Evolutionary conservation across 2,113 vertebrate genomes (phyloP).

Genomic region (Notothenia rossii): DNA sequence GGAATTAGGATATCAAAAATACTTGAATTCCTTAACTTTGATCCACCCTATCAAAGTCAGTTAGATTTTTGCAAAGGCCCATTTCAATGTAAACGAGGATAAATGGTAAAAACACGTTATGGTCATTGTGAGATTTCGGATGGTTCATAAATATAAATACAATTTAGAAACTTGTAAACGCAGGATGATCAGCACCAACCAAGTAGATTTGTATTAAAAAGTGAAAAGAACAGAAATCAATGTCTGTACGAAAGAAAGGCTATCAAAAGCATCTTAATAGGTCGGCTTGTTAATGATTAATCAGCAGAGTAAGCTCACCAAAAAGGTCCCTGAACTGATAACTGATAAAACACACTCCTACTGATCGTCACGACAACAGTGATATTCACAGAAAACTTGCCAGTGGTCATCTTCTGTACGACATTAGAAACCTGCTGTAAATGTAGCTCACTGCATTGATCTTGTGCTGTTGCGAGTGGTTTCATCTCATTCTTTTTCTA

Average conservation of each 20-base stretch:
- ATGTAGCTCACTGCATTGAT: not conserved
- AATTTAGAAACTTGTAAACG: too few relatives aligned
- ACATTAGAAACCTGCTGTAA: not conserved
- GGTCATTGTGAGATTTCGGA: too few relatives aligned
- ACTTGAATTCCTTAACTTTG: too few relatives aligned
- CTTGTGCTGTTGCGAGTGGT: rapidly evolving
- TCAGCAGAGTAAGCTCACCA: not conserved
- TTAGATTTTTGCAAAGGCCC: too few relatives aligned
- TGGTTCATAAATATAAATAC: too few relatives aligned
- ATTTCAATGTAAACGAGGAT: too few relatives aligned
- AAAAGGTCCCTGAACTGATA: not conserved
- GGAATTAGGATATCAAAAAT: too few relatives aligned
- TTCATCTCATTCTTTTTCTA: not conserved
- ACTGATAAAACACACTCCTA: not conserved
- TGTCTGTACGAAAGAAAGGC: not conserved
- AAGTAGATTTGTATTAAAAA: not conserved
- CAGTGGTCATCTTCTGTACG: not conserved
- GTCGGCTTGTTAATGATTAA: not conserved
- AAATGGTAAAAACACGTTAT: too few relatives aligned
- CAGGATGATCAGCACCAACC: too few relatives aligned
- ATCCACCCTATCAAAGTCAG: too few relatives aligned
- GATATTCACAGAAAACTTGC: not conserved
- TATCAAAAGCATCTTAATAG: not conserved
- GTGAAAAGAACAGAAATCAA: not conserved
- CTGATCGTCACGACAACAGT: not conserved